Percentiles rank a stretch among this genome's conserved stretches.
phyloP scores from a whole-genome alignment of 2,797 vertebrate genomes.

The Brachymystax lenok region DNA sequence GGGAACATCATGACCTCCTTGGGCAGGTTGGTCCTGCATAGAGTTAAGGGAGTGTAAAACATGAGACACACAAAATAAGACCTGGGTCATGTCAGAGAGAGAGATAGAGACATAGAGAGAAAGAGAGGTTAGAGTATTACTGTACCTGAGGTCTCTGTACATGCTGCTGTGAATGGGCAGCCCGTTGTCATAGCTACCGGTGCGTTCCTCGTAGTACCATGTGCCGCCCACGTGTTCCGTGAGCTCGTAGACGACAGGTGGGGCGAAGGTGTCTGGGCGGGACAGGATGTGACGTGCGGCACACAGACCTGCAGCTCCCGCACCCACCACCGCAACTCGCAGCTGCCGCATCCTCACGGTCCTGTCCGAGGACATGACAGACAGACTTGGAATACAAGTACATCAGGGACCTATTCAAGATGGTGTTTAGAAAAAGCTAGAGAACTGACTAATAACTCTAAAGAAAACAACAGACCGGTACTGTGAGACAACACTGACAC shows the following conservation, averaged over 20 bases:
- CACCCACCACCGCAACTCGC: conserved; percentile 78
- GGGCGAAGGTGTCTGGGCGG: conserved; percentile 56
- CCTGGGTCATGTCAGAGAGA: neutral
- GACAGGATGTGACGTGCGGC: conserved; percentile 75
- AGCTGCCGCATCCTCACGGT: conserved; percentile 30
- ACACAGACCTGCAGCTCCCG: conserved; percentile 78
- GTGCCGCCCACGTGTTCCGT: conserved; percentile 72
- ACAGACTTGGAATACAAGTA: neutral
- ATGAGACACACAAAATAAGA: neutral
- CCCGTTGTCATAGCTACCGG: conserved; percentile 37
- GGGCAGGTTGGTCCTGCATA: conserved; percentile 81
- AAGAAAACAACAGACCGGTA: neutral
- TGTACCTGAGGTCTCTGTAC: conserved; percentile 80
- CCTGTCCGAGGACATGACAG: neutral
- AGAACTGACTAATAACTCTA: neutral
- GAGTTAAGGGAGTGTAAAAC: neutral
- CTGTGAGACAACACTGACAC: neutral
- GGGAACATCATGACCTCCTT: conserved; percentile 87
- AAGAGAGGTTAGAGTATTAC: neutral
- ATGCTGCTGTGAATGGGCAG: conserved; percentile 76
- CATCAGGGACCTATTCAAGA: neutral
- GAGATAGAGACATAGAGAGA: neutral
- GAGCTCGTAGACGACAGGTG: conserved; percentile 77
- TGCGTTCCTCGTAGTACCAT: conserved; percentile 78
- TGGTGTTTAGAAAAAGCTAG: neutral